Evolutionary conservation across 2,888 invertebrate species (phyloP).

Genomic region (Sphaeridia pumilis): DNA sequence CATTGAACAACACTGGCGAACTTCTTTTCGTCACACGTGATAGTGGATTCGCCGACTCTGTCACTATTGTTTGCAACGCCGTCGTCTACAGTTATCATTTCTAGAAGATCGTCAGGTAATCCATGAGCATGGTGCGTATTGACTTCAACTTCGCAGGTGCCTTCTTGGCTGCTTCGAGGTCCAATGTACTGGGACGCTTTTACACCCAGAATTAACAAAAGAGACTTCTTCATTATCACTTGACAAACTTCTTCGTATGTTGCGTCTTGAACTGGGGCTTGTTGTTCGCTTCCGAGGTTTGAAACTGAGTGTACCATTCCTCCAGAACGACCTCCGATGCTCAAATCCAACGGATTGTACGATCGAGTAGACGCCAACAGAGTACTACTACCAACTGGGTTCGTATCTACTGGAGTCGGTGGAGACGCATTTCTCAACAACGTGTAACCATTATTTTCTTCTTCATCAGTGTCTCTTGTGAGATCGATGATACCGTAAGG

Average conservation of each 20-base stretch:
- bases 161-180: background rate
- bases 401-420: conserved; percentile 7
- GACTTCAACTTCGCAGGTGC: background rate
- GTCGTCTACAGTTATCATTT: conserved; percentile 9
- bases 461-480: conserved; percentile 20
- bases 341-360: background rate
- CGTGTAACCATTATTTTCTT: conserved; percentile 22
- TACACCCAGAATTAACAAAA: conserved; percentile 45
- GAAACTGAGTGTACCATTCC: background rate
- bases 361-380: background rate
- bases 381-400: background rate
- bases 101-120: conserved; percentile 10
- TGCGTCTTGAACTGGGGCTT: background rate
- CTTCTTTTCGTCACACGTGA: conserved; percentile 10
- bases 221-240: conserved; percentile 43
- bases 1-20: conserved; percentile 18
- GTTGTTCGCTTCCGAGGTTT: background rate
- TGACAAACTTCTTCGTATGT: conserved; percentile 40
- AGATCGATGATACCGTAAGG: conserved; percentile 18
- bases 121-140: conserved; percentile 9
- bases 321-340: background rate
- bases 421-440: conserved; percentile 21
- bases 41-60: conserved; percentile 4
- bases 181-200: conserved; percentile 37
- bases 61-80: conserved; percentile 1